Conservation (phyloP, 1,140 invertebrate species). For the Drosophila tristis region DNA sequence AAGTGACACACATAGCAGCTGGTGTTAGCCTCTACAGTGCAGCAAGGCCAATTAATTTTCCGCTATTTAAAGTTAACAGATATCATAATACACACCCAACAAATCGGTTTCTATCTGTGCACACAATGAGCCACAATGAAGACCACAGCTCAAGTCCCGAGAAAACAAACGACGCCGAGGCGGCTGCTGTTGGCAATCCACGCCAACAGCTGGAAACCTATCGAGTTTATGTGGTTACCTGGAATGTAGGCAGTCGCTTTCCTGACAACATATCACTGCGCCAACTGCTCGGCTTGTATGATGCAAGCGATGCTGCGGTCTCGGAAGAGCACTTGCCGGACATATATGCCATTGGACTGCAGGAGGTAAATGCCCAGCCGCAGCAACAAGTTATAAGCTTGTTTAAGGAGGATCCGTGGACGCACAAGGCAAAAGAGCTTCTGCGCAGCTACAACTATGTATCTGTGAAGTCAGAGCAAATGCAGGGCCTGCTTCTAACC, state of each 20-base stretch:
- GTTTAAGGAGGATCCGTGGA: slow-evolving; percentile 94
- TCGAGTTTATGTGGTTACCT: slow-evolving; percentile 90
- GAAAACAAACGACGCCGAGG: no score
- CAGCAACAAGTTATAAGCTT: slow-evolving; percentile 92
- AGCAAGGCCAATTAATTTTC: no score
- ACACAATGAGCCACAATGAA: no score
- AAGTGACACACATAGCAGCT: no score
- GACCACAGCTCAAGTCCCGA: no score
- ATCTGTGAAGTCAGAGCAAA: slow-evolving; percentile 89
- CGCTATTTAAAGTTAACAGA: no score
- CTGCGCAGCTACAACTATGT: slow-evolving; percentile 90
- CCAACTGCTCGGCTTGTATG: slow-evolving; percentile 88
- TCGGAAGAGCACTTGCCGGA: slow-evolving; percentile 87
- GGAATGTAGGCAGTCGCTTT: slow-evolving; percentile 92
- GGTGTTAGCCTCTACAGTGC: no score
- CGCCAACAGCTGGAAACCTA: slow-evolving; percentile 65
- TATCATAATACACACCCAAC: no score
- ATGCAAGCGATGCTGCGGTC: slow-evolving; percentile 84
- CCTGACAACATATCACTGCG: slow-evolving; percentile 88
- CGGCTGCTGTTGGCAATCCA: no score
- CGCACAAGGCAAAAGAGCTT: slow-evolving; percentile 89
- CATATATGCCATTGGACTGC: slow-evolving; percentile 93
- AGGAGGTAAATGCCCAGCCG: slow-evolving; percentile 95
- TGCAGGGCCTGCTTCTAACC: slow-evolving; percentile 92
- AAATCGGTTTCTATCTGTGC: no score